These are phyloP conservation scores for Amblyornis subalaris DNA, from an alignment of 2,113 vertebrate species.

Conservation along the genomic window DNA sequence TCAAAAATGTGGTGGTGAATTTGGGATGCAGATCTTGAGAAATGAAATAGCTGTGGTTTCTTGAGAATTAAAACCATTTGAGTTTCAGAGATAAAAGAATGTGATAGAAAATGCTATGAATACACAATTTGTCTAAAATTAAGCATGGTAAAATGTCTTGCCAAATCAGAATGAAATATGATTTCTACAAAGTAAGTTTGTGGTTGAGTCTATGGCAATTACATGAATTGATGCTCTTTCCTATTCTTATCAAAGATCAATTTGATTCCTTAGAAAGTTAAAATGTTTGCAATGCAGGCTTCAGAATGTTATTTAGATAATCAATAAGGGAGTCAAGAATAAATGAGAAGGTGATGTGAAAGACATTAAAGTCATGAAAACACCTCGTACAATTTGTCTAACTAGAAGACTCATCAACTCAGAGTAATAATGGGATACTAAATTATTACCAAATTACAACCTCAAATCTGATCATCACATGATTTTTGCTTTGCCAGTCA, in stretches of 20 bases:
- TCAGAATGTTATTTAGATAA: background rate
- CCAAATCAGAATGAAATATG: background rate
- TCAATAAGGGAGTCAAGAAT: background rate
- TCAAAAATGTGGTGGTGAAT: background rate
- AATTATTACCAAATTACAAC: background rate
- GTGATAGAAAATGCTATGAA: background rate
- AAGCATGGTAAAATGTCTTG: background rate
- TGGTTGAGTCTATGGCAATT: background rate
- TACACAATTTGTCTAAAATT: background rate
- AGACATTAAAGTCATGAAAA: background rate
- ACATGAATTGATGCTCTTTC: background rate
- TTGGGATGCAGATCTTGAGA: background rate
- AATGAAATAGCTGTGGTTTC: background rate
- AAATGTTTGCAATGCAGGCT: background rate
- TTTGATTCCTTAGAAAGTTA: background rate
- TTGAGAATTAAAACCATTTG: background rate
- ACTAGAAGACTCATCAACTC: background rate
- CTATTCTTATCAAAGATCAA: background rate
- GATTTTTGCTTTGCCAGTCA: background rate
- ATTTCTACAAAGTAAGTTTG: background rate
- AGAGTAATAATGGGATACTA: background rate
- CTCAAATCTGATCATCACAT: background rate
- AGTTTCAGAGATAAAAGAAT: background rate
- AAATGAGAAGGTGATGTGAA: background rate
- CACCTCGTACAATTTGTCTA: background rate